Conservation (phyloP, 2,888 invertebrate species). For the Bombylius discolor region DNA sequence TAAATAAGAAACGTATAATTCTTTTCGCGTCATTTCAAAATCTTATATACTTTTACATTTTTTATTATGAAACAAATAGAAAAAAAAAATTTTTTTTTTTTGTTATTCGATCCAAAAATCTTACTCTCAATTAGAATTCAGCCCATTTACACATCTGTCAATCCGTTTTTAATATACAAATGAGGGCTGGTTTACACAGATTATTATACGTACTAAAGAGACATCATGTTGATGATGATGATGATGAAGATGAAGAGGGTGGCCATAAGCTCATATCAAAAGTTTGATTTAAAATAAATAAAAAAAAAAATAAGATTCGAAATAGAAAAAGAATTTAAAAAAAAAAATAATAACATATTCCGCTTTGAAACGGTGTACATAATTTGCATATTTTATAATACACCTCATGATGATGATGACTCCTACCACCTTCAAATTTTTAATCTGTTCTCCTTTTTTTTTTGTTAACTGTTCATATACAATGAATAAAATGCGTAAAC, state of each 20-base stretch:
- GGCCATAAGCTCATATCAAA: constrained; percentile 4
- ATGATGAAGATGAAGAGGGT: not conserved
- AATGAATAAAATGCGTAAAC: not conserved
- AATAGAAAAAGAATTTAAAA: no score
- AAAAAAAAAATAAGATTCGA: not conserved
- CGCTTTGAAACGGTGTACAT: not conserved
- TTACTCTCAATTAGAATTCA: constrained; percentile 5
- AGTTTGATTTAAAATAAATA: constrained; percentile 2
- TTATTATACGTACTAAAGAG: not conserved
- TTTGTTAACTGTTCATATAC: no score
- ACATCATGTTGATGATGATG: no score
- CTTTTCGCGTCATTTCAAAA: no score
- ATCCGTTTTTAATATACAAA: constrained; percentile 6
- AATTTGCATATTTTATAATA: constrained; percentile 8
- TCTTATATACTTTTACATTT: no score
- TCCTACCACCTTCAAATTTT: not conserved
- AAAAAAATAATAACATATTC: no score
- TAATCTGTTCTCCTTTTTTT: no score
- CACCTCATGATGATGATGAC: not conserved
- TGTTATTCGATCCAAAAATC: constrained; percentile 1
- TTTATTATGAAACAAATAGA: no score
- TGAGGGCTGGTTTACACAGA: not conserved
- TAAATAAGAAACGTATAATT: no score
- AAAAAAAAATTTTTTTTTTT: no score
- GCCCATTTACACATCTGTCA: constrained; percentile 7